These are phyloP conservation scores for Lasioglossum villosulum DNA, from an alignment of 2,888 invertebrate genomes.

Conservation along the genomic window DNA sequence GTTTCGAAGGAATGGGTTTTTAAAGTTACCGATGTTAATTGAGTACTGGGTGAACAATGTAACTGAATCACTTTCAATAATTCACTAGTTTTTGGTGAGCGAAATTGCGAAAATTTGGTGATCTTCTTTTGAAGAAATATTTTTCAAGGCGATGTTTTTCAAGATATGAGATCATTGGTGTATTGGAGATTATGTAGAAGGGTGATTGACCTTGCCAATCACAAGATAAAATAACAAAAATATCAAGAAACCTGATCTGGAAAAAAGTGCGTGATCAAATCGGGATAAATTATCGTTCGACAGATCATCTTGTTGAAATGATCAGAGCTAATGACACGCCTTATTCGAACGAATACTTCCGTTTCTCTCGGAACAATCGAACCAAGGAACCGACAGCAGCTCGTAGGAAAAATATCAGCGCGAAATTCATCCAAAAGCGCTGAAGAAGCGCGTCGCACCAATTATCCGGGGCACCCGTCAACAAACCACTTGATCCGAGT, in stretches of 20 bases:
- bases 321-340: too few species aligned
- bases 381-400: neutral
- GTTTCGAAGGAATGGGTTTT: neutral
- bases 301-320: too few species aligned
- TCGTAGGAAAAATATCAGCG: neutral
- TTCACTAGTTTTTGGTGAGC: neutral
- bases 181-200: neutral
- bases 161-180: neutral
- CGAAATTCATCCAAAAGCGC: neutral
- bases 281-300: too few species aligned
- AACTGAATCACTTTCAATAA: too few species aligned
- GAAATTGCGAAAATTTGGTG: too few species aligned
- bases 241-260: neutral
- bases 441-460: neutral
- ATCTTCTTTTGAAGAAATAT: neutral
- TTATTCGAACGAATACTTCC: neutral
- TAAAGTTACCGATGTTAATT: neutral
- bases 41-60: too few species aligned
- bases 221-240: neutral
- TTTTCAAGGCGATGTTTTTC: neutral
- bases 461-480: slow-evolving; percentile 1
- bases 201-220: neutral
- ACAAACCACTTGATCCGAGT: slow-evolving; percentile 9
- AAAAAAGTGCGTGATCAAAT: neutral
- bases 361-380: neutral